Evolutionary conservation across 2,113 vertebrate genomes (phyloP), one percentile per base, ranked within the genome.

Genomic region (Barbus barbus): DNA sequence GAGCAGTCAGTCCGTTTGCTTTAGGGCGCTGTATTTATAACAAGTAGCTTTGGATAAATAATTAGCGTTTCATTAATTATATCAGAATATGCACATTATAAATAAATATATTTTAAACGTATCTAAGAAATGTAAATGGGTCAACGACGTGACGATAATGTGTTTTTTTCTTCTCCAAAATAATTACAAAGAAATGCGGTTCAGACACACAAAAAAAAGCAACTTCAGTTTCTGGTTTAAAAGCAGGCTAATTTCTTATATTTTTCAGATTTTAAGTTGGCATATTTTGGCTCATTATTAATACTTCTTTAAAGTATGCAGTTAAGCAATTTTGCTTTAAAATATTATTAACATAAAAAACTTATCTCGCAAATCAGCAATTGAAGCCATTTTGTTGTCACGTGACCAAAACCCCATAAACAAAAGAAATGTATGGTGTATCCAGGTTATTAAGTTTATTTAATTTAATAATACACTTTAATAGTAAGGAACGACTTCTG

Each of bases 381-480:
- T n/a, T 71, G 20, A 71, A 38, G 31, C 67, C 18, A 73, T 73
- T 46, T 73, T 73, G 67, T 12, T 46, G 71, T 73, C 71, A 73
- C 13, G n/a, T 73, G 71, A 44, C 71, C 7, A 24, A n/a, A 72
- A 72, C 24, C 24, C 3, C 12, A 72, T 44, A 44, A 44, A 24
- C 12, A 24, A 44, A 56, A 20, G 36, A 72, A 5, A 12, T 24
- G 14, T 5, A 16, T 24, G 22, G 12, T 44, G 11, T 44, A 1
- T 72, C 3, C 11, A 44, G 69, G 36, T 41, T 22, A 22, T 71
- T 71, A n/a, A 11, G 20, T 71, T 65, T 0, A 2, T 63, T 18
- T 18, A n/a, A n/a, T n/a, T n/a, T n/a, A 71, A 71, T 41, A 72
- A 33, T 7, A n/a, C 4, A 38, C 9, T 69, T 69, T 69, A 22